phyloP scores from a whole-genome alignment of 2,113 vertebrate species.

The Platichthys stellatus region DNA sequence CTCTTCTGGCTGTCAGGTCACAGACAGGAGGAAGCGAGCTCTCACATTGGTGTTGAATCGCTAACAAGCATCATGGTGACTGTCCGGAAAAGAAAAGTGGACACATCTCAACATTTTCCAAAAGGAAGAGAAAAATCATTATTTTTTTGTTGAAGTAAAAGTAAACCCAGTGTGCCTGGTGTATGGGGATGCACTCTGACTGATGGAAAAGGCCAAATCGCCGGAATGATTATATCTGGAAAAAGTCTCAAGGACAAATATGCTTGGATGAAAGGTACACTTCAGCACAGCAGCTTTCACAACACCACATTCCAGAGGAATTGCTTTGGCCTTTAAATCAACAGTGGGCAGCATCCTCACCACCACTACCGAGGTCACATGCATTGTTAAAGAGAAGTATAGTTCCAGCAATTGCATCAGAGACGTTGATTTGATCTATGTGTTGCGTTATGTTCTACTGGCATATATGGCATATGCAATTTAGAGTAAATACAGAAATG shows the following conservation, averaged over 20 bases:
- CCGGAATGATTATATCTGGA: background rate
- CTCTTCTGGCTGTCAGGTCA: background rate
- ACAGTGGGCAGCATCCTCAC: background rate
- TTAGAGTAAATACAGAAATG: no score
- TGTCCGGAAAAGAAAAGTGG: no score
- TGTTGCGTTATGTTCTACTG: background rate
- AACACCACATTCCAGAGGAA: background rate
- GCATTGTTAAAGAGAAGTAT: background rate
- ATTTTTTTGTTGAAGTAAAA: background rate
- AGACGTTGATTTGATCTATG: background rate
- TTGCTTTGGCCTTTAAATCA: background rate
- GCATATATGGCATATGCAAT: no score
- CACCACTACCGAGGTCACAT: background rate
- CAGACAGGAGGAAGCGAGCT: background rate
- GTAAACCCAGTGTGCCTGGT: no score
- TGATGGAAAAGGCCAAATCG: background rate
- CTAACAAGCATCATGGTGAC: no score
- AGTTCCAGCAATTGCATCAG: no score
- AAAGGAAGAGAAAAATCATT: background rate
- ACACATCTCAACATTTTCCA: background rate
- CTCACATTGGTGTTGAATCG: no score
- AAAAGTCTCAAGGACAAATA: no score
- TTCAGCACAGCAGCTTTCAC: no score
- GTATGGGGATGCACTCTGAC: background rate
- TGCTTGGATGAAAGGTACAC: no score